These are phyloP conservation scores for Spondyliosoma cantharus DNA, from an alignment of 2,797 vertebrate species.

Conservation along the genomic window DNA sequence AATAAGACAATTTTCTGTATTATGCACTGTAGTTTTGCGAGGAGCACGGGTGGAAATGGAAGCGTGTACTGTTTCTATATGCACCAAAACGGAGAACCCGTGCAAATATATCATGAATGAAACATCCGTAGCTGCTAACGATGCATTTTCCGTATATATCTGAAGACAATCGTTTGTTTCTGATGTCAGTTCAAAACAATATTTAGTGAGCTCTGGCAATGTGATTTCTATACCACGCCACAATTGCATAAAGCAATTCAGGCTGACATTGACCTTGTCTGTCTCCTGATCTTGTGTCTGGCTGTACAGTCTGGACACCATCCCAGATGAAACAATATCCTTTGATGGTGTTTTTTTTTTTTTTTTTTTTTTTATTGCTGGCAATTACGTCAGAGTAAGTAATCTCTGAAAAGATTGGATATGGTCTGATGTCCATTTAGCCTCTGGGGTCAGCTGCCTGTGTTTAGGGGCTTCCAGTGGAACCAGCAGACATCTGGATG, in stretches of 20 bases:
- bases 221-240: constrained; percentile 9
- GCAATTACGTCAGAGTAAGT: not conserved
- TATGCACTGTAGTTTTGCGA: not conserved
- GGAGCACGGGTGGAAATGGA: not conserved
- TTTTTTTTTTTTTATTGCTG: not conserved
- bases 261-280: constrained; percentile 7
- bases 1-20: not conserved
- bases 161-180: not conserved
- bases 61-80: not conserved
- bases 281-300: constrained; percentile 4
- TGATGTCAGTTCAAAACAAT: constrained; percentile 12
- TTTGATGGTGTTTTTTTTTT: not conserved
- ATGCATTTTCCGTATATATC: not conserved
- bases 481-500: no score
- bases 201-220: constrained; percentile 1
- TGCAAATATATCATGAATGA: not conserved
- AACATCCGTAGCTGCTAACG: not conserved
- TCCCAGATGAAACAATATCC: not conserved
- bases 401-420: no score
- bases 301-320: constrained; percentile 9
- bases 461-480: no score
- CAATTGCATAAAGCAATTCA: constrained; percentile 15
- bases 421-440: no score
- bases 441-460: no score
- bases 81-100: not conserved